Base-by-base conservation (phyloP, 1,140 invertebrate genomes). In the Copidosoma floridanum region DNA sequence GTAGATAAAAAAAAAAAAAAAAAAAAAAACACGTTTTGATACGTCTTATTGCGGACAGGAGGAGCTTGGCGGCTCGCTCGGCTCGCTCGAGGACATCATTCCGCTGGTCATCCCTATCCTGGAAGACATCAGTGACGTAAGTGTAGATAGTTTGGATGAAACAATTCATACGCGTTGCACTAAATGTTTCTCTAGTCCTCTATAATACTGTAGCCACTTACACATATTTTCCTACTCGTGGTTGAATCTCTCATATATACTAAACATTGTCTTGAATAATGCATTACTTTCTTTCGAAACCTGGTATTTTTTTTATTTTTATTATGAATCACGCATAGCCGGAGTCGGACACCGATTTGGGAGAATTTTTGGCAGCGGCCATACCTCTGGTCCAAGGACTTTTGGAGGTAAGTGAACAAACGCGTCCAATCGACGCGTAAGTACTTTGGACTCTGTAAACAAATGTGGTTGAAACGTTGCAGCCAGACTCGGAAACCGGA, bases 51-150 rank as follows among this genome's bases (percentile, higher is more conserved):
- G n/a, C n/a, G n/a, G n/a, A 59, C 2, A 63, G 41, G 68, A 76
- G 3, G 67, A 70, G 24, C 57, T 52, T 8, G 66, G 50, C 37
- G 76, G 76, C 20, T 76, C 73, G 1, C 40, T 80, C 12, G 65
- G 71, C 48, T 65, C 70, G 1, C 1, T 80, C 1, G 37, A 74
- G 12, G 73, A 75, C 11, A 58, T 80, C 5, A 27, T 80, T 37
- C 74, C 74, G 8, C 38, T 80, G 5, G 47, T 70, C 23, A 66
- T 71, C 1, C 78, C 78, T 0, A 69, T 79, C 55, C 59, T 80
- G 3, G 75, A 79, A 57, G 78, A 79, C 53, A 67, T 80, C 4
- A 79, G 76, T 62, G 71, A 79, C 46, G 78, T 80, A 73, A 73
- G 69, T 48, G 21, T 27, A n/a, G n/a, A n/a, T n/a, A n/a, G n/a